Evolutionary conservation across 2,797 vertebrate species (phyloP).

Genomic region (Hafferia zeledoni): DNA sequence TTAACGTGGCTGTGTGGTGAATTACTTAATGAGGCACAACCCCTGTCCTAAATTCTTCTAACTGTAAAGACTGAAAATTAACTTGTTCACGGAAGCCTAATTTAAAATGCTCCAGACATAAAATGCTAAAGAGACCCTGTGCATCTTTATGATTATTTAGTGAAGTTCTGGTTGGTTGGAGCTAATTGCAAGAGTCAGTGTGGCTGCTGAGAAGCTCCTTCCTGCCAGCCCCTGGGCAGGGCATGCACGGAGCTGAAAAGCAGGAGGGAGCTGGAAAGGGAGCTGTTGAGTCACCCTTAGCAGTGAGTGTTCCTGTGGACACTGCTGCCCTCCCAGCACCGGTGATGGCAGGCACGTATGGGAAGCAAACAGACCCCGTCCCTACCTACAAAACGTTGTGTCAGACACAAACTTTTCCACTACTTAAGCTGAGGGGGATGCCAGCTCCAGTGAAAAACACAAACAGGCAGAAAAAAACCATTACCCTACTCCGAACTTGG

Average conservation of each 20-base stretch:
- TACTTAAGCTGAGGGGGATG: constrained; percentile 37
- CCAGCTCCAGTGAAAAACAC: constrained; percentile 61
- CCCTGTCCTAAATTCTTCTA: background rate
- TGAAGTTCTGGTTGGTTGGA: background rate
- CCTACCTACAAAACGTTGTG: constrained; percentile 28
- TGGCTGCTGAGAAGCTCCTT: background rate
- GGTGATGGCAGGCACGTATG: background rate
- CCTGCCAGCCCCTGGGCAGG: background rate
- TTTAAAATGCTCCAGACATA: background rate
- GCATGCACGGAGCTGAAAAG: background rate
- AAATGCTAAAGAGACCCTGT: background rate
- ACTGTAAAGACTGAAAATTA: background rate
- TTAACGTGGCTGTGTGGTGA: background rate
- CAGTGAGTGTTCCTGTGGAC: background rate
- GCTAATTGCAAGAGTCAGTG: background rate
- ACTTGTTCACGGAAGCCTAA: background rate
- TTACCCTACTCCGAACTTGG: constrained; percentile 63
- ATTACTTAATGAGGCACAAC: background rate
- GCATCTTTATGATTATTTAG: background rate
- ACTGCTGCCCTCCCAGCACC: background rate
- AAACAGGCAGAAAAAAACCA: constrained; percentile 52
- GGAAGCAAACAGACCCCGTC: constrained; percentile 8
- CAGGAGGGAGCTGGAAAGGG: background rate
- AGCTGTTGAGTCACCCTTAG: background rate
- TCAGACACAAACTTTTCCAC: constrained; percentile 63